Conservation (phyloP, 2,113 vertebrate species). For the Tiliqua scincoides region DNA sequence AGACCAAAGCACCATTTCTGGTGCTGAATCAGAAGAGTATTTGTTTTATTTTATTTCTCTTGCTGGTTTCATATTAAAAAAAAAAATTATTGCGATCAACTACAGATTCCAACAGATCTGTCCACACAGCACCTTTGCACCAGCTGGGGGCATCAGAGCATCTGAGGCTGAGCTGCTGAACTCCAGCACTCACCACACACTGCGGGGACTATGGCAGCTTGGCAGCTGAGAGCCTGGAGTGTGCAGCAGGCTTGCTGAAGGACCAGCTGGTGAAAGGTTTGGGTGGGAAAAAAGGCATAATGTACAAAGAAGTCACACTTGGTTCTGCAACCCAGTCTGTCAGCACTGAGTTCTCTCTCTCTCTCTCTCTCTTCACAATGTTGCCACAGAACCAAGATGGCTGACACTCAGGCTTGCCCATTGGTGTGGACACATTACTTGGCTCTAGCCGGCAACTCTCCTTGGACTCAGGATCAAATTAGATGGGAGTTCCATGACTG, state of each 20-base stretch:
- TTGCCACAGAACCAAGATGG: background rate
- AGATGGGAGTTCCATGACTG: no score
- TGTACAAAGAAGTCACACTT: accelerated
- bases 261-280: background rate
- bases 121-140: background rate
- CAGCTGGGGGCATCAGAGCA: accelerated
- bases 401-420: no score
- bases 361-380: no score
- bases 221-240: background rate
- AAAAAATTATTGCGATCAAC: background rate
- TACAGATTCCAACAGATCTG: background rate
- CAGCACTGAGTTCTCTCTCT: accelerated
- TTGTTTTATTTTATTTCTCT: no score
- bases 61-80: background rate
- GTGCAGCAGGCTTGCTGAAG: background rate
- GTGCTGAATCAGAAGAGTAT: no score
- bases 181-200: background rate
- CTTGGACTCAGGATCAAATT: no score
- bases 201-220: accelerated
- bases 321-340: background rate
- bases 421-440: no score
- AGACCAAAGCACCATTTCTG: no score
- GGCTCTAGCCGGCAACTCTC: no score
- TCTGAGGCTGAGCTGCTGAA: accelerated
- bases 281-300: background rate